Evolutionary conservation across 2,113 vertebrate genomes (phyloP), one percentile per base, ranked within the genome.

Genomic region (Forbesichthys agassizii): DNA sequence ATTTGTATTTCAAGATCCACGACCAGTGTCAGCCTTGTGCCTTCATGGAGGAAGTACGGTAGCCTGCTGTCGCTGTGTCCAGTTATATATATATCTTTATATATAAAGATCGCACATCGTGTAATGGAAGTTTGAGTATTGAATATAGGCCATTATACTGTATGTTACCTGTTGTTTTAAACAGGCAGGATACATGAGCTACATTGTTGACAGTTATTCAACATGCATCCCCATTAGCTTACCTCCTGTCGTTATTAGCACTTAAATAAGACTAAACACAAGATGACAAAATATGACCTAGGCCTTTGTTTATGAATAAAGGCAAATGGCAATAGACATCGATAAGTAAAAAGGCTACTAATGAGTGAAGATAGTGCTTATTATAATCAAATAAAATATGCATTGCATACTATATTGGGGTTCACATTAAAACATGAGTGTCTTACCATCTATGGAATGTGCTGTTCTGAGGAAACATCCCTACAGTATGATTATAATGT

Each of bases 1-100:
- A 27, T 27, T 27, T 27, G 27, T 82, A 73, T 76, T 83, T 14
- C 53, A 46, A 46, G 64, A 78, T 79, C 71, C 68, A 63, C 64
- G 68, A 71, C 52, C 57, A 77, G 74, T 27, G 27, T 47, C 73
- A 69, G 69, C 20, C 68, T 46, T 52, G 33, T 69, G 56, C 33
- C 67, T 57, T 57, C 64, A 36, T 67, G 74, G 27, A n/a, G 54
- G 59, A 55, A 59, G 36, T 55, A 27, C 27, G 27, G 27, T 27
- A 61, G 18, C 11, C 16, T 42, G 33, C 33, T 13, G 9, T 16
- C n/a, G 12, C 13, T 11, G 46, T 13, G 47, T 46, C 51, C 51
- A 69, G 61, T 7, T 42, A 42, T 3, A 20, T 20, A 20, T 20
- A 20, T 16, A 16, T 16, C 16, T 20, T 20, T 20, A 1, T 42